phyloP scores from a whole-genome alignment of 2,113 vertebrate species.

The Campylorhamphus procurvoides region DNA sequence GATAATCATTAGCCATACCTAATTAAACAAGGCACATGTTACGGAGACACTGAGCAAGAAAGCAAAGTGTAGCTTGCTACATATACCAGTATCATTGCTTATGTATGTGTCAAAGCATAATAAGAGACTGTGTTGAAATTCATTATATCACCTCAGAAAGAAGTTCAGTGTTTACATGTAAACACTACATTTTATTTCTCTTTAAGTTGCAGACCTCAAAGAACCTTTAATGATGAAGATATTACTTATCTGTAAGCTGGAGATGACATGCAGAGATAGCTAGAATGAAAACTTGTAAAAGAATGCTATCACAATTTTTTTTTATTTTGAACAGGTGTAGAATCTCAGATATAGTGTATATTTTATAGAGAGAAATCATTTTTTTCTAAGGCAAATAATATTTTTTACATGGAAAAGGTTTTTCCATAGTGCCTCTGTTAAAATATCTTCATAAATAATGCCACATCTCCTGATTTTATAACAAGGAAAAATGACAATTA shows the following conservation, averaged over 20 bases:
- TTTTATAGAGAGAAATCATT: not conserved
- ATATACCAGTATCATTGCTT: not conserved
- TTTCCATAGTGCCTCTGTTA: not conserved
- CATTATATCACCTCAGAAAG: not conserved
- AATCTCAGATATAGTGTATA: not conserved
- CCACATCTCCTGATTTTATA: slow-evolving; percentile 45
- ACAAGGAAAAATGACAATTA: slow-evolving; percentile 48
- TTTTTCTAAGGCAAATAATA: slow-evolving; percentile 3
- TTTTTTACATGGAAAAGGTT: not conserved
- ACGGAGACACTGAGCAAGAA: slow-evolving; percentile 21
- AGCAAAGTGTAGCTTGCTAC: not conserved
- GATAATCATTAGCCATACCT: slow-evolving; percentile 61
- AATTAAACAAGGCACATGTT: slow-evolving; percentile 58
- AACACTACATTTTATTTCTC: not conserved
- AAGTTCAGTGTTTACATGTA: not conserved
- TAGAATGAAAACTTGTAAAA: not conserved
- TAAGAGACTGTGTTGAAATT: not conserved
- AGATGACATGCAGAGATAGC: not conserved
- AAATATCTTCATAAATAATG: slow-evolving; percentile 17
- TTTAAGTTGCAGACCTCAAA: not conserved
- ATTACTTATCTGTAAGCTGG: not conserved
- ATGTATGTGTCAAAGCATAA: not conserved
- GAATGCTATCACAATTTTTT: not conserved
- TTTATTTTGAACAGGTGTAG: not conserved
- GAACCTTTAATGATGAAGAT: not conserved